Base-by-base conservation (phyloP, 2,888 invertebrate genomes). In the Lepetodrilus schrolli region DNA sequence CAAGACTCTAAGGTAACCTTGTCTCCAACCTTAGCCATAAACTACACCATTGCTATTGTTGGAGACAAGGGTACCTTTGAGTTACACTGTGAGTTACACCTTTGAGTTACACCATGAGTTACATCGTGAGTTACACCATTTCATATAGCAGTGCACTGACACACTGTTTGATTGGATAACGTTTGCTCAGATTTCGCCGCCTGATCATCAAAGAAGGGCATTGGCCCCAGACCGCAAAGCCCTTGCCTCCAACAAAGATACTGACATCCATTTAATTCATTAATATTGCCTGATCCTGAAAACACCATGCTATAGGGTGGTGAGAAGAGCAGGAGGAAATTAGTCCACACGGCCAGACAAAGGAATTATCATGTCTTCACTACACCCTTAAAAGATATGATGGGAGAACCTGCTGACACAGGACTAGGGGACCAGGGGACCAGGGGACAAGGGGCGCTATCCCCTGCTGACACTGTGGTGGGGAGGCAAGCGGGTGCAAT, bases 191-290 rank as follows among this genome's bases (percentile, higher is more conserved):
- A 58, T 58, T 58, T 58, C 30, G 58, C 4, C 30, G 34, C 26
- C 26, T 58, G 26, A 58, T 30, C 58, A 58, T 58, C 58, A 58
- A n/a, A 58, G 58, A 34, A 58, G 34, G 30, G 34, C 58, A 58
- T 58, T 26, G 30, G 17, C 58, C 30, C 17, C n/a, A 58, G 34
- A 58, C 58, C 58, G 58, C 58, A 58, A 58, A 34, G 30, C 58
- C 30, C 58, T 17, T 8, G 58, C 58, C 30, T 58, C 58, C 26
- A 58, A 58, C 58, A 58, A 58, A 21, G 58, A 23, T 58, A 70
- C 30, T 70, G 70, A 70, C 70, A 38, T 70, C 50, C 50, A 70
- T 70, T 70, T 70, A 70, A 70, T 70, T 70, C 70, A 70, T 70
- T 70, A 70, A 70, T 70, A 70, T 49, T 10, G 70, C 30, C 36